phyloP scores from a whole-genome alignment of 2,797 vertebrate genomes.

The Semotilus atromaculatus region DNA sequence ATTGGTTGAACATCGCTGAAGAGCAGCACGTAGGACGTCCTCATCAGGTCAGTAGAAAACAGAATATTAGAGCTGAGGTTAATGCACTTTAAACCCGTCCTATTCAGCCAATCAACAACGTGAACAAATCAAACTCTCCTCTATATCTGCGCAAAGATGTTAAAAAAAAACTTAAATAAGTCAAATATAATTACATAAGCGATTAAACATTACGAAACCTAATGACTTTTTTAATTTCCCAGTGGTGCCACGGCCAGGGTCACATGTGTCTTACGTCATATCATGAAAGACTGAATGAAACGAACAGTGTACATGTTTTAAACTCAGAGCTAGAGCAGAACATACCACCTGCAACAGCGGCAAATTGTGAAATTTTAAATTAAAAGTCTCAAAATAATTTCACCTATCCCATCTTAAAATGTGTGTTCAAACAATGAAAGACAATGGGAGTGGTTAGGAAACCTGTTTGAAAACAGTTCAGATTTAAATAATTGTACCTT shows the following conservation, averaged over 20 bases:
- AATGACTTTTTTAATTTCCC: constrained; percentile 51
- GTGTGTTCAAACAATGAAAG: background rate
- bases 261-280: constrained; percentile 21
- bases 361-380: background rate
- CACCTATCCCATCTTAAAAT: background rate
- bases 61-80: constrained; percentile 36
- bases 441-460: background rate
- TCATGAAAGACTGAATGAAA: constrained; percentile 19
- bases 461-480: background rate
- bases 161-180: constrained; percentile 16
- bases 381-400: background rate
- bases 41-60: constrained; percentile 25
- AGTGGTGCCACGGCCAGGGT: constrained; percentile 29
- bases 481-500: background rate
- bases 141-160: background rate
- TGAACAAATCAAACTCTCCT: constrained; percentile 32
- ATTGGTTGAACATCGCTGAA: background rate
- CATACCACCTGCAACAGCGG: background rate
- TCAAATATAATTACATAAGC: constrained; percentile 47
- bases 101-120: constrained; percentile 34
- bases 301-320: background rate
- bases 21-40: constrained; percentile 1
- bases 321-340: background rate
- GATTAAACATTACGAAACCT: constrained; percentile 41
- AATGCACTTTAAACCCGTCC: constrained; percentile 36